phyloP scores from a whole-genome alignment of 2,797 vertebrate genomes.

The Urocyon cinereoargenteus region DNA sequence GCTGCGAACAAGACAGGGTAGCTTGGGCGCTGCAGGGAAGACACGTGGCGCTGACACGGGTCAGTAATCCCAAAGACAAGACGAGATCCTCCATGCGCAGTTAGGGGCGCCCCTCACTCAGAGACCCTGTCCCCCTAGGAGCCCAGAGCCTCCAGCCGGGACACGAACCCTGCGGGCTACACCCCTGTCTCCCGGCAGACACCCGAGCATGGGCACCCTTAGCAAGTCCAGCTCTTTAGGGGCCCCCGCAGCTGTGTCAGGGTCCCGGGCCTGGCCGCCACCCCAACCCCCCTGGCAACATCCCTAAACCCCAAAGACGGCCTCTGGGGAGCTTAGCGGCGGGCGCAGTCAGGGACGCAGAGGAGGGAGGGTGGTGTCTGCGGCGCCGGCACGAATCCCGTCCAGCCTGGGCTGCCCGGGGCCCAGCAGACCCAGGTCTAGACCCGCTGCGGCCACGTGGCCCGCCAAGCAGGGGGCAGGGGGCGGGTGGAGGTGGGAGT shows the following conservation, averaged over 20 bases:
- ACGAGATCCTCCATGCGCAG: neutral
- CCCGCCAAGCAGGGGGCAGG: neutral
- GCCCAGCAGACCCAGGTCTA: neutral
- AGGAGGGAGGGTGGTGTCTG: neutral
- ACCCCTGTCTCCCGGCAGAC: neutral
- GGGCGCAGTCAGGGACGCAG: neutral
- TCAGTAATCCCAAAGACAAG: neutral
- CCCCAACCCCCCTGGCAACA: too few relatives aligned
- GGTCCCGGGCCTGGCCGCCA: neutral
- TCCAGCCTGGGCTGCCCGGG: neutral
- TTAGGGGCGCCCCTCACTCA: neutral
- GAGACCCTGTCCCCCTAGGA: neutral
- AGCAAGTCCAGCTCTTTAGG: neutral
- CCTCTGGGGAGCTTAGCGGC: accelerated
- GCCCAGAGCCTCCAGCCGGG: neutral
- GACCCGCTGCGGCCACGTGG: accelerated
- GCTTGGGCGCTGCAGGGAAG: neutral
- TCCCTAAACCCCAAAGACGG: neutral
- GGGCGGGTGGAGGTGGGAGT: neutral
- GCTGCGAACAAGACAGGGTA: neutral
- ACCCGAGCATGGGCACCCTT: neutral
- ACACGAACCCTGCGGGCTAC: neutral
- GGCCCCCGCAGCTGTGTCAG: neutral
- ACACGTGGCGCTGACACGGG: neutral
- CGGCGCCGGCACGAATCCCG: neutral